These are phyloP conservation scores for Brachyhypopomus occidentalis DNA, from an alignment of 2,113 vertebrate genomes.

Conservation along the genomic window DNA sequence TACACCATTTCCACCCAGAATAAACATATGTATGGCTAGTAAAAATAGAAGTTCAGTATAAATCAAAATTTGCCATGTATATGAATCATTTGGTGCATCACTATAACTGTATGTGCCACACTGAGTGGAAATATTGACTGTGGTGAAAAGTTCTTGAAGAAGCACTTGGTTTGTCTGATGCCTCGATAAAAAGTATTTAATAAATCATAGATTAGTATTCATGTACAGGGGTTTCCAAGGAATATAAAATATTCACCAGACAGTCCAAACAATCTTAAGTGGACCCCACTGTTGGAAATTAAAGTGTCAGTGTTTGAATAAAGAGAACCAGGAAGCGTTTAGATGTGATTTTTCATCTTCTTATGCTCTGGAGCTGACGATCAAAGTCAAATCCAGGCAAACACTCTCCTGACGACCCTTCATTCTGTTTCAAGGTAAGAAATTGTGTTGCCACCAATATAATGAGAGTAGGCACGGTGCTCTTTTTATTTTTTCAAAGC, in stretches of 20 bases:
- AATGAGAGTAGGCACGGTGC: constrained; percentile 48
- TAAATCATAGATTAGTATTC: constrained; percentile 14
- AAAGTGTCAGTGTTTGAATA: neutral
- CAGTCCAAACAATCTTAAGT: constrained; percentile 13
- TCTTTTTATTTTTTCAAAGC: constrained; percentile 62
- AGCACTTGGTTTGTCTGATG: neutral
- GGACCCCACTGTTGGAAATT: neutral
- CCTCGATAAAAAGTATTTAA: constrained; percentile 9
- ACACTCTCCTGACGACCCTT: constrained; percentile 13
- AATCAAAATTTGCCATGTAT: too few relatives aligned
- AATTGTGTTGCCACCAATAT: constrained; percentile 49
- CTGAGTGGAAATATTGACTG: neutral
- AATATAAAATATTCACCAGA: neutral
- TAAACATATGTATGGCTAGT: too few relatives aligned
- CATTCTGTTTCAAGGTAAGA: constrained; percentile 44
- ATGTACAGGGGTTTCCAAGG: neutral
- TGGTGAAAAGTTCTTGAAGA: neutral
- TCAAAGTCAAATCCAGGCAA: constrained; percentile 24
- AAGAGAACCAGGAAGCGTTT: constrained; percentile 11
- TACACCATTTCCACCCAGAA: too few relatives aligned
- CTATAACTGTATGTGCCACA: neutral
- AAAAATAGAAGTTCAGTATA: too few relatives aligned
- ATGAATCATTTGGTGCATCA: too few relatives aligned
- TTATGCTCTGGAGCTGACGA: neutral
- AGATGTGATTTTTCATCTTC: neutral